Evolutionary conservation across 2,113 vertebrate species (phyloP).

Genomic region (Indri indri): DNA sequence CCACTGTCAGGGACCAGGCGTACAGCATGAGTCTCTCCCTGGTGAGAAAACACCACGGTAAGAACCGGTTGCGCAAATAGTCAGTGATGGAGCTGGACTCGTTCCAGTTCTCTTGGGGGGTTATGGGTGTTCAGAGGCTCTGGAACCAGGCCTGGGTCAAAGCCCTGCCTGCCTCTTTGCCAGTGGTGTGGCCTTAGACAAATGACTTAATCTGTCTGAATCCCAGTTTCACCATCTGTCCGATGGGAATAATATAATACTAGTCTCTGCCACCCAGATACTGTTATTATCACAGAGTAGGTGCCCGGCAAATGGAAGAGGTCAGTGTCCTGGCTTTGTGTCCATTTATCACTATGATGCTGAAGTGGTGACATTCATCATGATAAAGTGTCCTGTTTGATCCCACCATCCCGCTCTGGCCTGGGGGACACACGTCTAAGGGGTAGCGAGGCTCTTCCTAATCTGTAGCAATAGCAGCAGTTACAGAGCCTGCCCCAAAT

Average conservation of each 20-base stretch:
- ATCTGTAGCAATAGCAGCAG: not conserved
- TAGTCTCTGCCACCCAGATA: not conserved
- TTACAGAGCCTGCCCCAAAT: not conserved
- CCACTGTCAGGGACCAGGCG: rapidly evolving
- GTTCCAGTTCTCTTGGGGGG: too few relatives aligned
- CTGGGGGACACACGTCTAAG: rapidly evolving
- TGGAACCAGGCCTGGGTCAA: not conserved
- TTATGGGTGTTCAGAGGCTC: not conserved
- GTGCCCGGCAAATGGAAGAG: not conserved
- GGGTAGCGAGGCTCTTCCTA: not conserved
- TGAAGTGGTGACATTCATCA: rapidly evolving
- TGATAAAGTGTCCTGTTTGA: not conserved
- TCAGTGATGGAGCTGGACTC: not conserved
- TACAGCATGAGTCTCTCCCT: too few relatives aligned
- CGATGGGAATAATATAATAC: not conserved
- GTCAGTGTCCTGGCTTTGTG: not conserved
- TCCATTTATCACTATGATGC: not conserved
- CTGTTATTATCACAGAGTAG: too few relatives aligned
- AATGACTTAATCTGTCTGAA: not conserved
- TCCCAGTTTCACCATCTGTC: not conserved
- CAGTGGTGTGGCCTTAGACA: not conserved
- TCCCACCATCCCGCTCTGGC: not conserved
- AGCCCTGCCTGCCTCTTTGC: not conserved
- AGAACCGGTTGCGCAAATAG: not conserved
- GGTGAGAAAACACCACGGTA: not conserved